phyloP scores from a whole-genome alignment of 2,888 invertebrate species.

The Gryllus longicercus region DNA sequence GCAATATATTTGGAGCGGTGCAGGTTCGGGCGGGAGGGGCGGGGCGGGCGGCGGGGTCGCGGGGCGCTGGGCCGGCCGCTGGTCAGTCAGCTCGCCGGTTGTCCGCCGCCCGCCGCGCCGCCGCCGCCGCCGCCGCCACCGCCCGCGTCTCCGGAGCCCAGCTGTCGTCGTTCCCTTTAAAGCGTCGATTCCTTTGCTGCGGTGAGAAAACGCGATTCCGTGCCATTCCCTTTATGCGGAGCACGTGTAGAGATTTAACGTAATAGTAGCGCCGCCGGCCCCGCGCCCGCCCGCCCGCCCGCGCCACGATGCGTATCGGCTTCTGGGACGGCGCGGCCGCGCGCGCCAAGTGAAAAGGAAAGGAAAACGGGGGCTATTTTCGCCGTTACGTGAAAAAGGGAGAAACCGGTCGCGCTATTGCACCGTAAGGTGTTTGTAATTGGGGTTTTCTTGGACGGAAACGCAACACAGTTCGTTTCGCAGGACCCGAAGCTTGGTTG shows the following conservation, averaged over 20 bases:
- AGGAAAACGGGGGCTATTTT: conserved; percentile 9
- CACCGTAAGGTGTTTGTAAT: too few relatives aligned
- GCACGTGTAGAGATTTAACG: conserved; percentile 9
- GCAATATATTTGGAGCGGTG: neutral
- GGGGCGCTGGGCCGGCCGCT: neutral
- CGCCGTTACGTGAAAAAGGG: conserved; percentile 5
- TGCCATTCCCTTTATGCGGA: neutral
- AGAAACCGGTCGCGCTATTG: neutral
- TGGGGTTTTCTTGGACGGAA: too few relatives aligned
- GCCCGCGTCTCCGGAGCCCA: too few relatives aligned
- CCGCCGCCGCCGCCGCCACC: too few relatives aligned
- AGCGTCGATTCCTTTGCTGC: too few relatives aligned
- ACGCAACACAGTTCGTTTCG: too few relatives aligned
- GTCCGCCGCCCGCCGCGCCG: too few relatives aligned
- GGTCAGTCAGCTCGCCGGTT: neutral
- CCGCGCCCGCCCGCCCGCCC: neutral
- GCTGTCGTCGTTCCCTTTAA: too few relatives aligned
- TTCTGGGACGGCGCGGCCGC: neutral
- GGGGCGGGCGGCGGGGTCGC: neutral
- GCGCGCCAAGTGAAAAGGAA: neutral
- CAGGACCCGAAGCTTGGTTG: too few relatives aligned
- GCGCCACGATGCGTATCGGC: neutral
- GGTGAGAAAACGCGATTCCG: neutral
- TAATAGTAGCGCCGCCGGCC: neutral
- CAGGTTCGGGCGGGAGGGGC: neutral